Conservation (phyloP, 2,797 vertebrate genomes). For the Aulostomus chinensis region DNA sequence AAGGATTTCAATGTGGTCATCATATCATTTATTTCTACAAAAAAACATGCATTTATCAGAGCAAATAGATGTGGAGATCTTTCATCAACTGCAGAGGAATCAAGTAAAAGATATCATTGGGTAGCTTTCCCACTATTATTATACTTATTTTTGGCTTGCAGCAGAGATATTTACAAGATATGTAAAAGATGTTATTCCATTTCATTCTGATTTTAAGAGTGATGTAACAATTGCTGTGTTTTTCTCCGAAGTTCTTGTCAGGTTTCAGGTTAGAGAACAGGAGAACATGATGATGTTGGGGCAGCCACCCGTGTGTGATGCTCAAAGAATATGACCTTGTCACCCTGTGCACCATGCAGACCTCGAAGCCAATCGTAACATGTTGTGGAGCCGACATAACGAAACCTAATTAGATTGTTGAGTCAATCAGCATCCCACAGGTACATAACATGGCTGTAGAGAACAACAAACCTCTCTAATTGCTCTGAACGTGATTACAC, state of each 20-base stretch:
- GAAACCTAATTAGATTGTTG: constrained; percentile 78
- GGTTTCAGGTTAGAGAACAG: constrained; percentile 12
- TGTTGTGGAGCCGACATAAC: constrained; percentile 60
- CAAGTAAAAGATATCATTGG: too few relatives aligned
- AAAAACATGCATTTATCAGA: too few relatives aligned
- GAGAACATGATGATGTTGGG: not conserved
- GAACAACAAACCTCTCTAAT: constrained; percentile 78
- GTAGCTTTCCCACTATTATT: too few relatives aligned
- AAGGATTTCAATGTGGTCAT: too few relatives aligned
- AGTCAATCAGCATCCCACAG: constrained; percentile 80
- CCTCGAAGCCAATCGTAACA: constrained; percentile 37
- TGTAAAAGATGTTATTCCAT: too few relatives aligned
- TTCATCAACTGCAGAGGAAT: too few relatives aligned
- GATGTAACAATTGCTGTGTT: too few relatives aligned
- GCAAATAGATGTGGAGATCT: too few relatives aligned
- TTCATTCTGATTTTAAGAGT: too few relatives aligned
- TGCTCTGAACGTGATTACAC: constrained; percentile 79
- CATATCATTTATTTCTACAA: too few relatives aligned
- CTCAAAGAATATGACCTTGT: constrained; percentile 37
- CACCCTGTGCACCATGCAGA: constrained; percentile 29
- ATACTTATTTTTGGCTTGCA: too few relatives aligned
- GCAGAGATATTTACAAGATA: too few relatives aligned
- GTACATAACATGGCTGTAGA: constrained; percentile 71
- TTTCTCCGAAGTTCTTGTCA: not conserved
- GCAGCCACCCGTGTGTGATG: constrained; percentile 21